phyloP scores from a whole-genome alignment of 1,140 invertebrate species.

The Cryptotermes secundus region DNA sequence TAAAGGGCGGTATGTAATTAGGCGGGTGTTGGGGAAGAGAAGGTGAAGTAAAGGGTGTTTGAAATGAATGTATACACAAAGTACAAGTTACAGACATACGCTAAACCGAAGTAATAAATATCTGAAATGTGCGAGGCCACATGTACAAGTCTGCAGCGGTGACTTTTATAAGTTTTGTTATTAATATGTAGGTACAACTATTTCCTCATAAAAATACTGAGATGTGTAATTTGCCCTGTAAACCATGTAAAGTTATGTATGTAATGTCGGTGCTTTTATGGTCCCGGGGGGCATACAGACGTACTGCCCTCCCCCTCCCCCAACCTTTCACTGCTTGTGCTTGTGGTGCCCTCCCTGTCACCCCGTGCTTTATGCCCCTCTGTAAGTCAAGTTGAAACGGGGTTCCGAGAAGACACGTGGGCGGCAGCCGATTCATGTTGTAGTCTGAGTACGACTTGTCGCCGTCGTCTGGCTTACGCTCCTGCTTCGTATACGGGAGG shows the following conservation, averaged over 20 bases:
- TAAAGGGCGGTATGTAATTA: too few species aligned
- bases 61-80: not conserved
- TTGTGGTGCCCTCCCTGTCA: not conserved
- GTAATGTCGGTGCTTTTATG: not conserved
- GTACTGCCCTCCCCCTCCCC: not conserved
- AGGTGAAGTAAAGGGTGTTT: not conserved
- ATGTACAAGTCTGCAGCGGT: not conserved
- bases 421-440: too few species aligned
- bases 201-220: not conserved
- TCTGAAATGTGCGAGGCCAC: not conserved
- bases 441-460: too few species aligned
- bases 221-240: not conserved
- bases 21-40: too few species aligned
- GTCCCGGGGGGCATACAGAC: not conserved
- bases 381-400: too few species aligned
- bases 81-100: not conserved
- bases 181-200: not conserved
- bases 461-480: too few species aligned
- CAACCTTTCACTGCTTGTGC: not conserved
- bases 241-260: not conserved
- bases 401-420: too few species aligned
- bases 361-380: too few species aligned
- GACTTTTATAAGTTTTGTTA: conserved; percentile 5
- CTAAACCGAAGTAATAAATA: not conserved
- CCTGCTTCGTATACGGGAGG: too few species aligned